Conservation (phyloP, 2,797 vertebrate genomes). For the Lateolabrax maculatus region DNA sequence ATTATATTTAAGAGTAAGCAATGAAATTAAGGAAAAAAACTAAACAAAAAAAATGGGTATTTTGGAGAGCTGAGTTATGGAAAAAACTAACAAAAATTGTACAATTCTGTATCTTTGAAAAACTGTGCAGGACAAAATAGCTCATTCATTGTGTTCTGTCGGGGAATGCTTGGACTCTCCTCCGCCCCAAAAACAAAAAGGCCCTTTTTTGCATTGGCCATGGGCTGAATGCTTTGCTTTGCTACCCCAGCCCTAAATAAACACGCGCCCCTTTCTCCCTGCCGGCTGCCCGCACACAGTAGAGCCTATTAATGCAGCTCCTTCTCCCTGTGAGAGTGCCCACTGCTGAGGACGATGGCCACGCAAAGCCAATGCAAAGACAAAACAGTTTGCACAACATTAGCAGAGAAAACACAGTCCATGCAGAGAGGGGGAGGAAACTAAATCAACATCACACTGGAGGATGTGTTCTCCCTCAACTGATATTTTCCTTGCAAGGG, state of each 20-base stretch:
- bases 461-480: slow-evolving; percentile 82
- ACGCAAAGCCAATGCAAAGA: slow-evolving; percentile 94
- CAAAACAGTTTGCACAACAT: slow-evolving; percentile 99
- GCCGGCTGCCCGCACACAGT: slow-evolving; percentile 93
- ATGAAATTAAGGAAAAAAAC: not conserved
- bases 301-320: slow-evolving; percentile 93
- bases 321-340: slow-evolving; percentile 82
- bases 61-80: slow-evolving; percentile 75
- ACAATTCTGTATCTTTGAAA: slow-evolving; percentile 90
- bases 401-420: slow-evolving; percentile 86
- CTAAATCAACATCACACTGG: slow-evolving; percentile 87
- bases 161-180: slow-evolving; percentile 92
- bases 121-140: slow-evolving; percentile 89
- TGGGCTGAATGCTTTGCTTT: slow-evolving; percentile 99
- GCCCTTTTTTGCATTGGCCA: slow-evolving; percentile 90
- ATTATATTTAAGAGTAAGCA: not conserved
- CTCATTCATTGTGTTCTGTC: slow-evolving; percentile 96
- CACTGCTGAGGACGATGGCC: slow-evolving; percentile 89
- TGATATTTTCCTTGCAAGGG: slow-evolving; percentile 76
- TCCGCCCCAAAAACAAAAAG: slow-evolving; percentile 95
- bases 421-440: slow-evolving; percentile 77
- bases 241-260: slow-evolving; percentile 98
- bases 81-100: slow-evolving; percentile 86
- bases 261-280: slow-evolving; percentile 94
- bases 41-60: not conserved